Percentiles rank a stretch among this genome's conserved stretches.
Evolutionary conservation across 2,888 invertebrate species (phyloP).

Genomic region (Cerceris rybyensis): DNA sequence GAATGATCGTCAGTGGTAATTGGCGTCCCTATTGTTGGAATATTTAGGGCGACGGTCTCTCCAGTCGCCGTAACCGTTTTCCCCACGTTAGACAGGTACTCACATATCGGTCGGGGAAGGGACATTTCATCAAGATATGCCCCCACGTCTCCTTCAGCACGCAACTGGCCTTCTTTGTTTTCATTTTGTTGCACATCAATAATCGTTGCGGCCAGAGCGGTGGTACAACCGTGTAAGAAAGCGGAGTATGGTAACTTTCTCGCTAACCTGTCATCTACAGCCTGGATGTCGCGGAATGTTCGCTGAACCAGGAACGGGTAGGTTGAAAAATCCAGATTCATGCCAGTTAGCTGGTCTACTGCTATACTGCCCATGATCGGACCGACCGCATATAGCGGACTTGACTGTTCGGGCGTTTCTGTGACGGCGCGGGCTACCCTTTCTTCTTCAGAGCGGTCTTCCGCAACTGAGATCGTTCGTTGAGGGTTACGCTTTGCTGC

Average conservation of each 20-base stretch:
- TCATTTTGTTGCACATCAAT: conserved; percentile 7
- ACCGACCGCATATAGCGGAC: neutral
- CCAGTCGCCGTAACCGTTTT: neutral
- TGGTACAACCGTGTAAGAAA: conserved; percentile 1
- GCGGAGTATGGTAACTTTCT: neutral
- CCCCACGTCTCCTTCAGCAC: neutral
- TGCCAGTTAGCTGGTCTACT: neutral
- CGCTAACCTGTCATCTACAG: neutral
- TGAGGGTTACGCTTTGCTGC: no score
- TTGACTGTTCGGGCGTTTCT: no score
- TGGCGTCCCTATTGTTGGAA: conserved; percentile 5
- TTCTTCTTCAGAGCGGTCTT: no score
- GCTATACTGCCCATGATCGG: neutral
- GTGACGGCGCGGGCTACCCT: no score
- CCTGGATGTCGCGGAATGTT: neutral
- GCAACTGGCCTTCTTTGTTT: neutral
- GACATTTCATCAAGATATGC: conserved; percentile 4
- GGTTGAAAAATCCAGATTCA: conserved; percentile 6
- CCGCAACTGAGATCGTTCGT: no score
- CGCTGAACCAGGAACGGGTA: conserved; percentile 4
- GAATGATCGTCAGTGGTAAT: neutral
- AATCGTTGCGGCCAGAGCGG: neutral
- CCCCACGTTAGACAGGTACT: conserved; percentile 1
- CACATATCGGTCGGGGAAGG: conserved; percentile 5
- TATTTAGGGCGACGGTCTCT: neutral